These are phyloP conservation scores for Falco punctatus DNA, from an alignment of 2,113 vertebrate species.

Conservation along the genomic window DNA sequence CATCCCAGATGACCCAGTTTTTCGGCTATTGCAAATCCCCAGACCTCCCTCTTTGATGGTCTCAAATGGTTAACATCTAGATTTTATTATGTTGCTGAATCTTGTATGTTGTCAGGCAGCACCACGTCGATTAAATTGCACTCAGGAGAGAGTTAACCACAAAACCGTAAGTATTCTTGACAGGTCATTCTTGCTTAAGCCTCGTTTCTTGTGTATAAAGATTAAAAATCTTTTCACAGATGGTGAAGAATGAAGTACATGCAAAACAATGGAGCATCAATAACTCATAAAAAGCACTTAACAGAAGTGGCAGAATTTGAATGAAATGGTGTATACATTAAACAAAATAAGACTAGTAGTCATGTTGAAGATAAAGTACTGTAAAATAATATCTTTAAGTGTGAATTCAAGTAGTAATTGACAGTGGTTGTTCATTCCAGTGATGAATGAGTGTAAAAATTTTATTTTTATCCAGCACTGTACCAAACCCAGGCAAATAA, in stretches of 20 bases:
- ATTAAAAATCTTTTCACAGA: conserved; percentile 72
- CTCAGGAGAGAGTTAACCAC: conserved; percentile 57
- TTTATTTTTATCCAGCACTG: neutral
- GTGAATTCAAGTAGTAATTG: conserved; percentile 33
- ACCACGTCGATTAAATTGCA: conserved; percentile 57
- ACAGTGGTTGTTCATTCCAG: conserved; percentile 25
- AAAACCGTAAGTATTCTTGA: conserved; percentile 72
- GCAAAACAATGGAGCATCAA: conserved; percentile 44
- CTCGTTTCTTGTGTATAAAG: conserved; percentile 61
- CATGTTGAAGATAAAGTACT: neutral
- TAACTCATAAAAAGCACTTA: conserved; percentile 59
- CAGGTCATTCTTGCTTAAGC: conserved; percentile 60
- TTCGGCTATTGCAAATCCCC: neutral
- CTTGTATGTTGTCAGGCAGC: conserved; percentile 50
- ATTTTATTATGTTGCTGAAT: conserved; percentile 41
- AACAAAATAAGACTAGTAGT: neutral
- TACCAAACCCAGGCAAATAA: neutral
- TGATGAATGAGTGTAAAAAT: neutral
- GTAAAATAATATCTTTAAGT: conserved; percentile 14
- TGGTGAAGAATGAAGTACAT: conserved; percentile 57
- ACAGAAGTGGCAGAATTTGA: conserved; percentile 40
- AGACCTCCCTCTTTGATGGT: neutral
- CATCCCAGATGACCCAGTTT: neutral
- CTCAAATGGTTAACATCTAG: conserved; percentile 41
- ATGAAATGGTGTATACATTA: neutral